Conservation (phyloP, 2,797 vertebrate genomes). For the Pangasius sanitwongsei region DNA sequence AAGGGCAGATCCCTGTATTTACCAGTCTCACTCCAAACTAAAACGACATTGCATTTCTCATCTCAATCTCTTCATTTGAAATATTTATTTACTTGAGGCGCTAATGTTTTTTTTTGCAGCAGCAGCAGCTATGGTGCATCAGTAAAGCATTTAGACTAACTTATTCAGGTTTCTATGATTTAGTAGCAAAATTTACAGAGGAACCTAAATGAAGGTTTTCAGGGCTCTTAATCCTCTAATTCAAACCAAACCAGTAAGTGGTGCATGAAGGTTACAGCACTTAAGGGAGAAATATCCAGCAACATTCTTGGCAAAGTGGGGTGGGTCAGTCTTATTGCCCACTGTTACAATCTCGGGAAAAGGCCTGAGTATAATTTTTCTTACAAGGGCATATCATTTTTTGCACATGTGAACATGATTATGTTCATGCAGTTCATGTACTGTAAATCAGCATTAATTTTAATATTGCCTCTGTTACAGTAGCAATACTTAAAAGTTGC, state of each 20-base stretch:
- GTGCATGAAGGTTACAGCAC: constrained; percentile 23
- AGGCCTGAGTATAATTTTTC: not conserved
- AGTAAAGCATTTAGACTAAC: not conserved
- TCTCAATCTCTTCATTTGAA: constrained; percentile 51
- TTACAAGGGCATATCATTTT: constrained; percentile 27
- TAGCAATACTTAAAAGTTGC: not conserved
- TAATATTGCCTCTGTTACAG: not conserved
- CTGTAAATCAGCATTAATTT: constrained; percentile 2
- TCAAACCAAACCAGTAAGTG: constrained; percentile 29
- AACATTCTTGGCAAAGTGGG: constrained; percentile 17
- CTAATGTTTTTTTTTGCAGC: constrained; percentile 23
- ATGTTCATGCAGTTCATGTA: not conserved
- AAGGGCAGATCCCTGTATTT: constrained; percentile 80
- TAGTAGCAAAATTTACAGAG: constrained; percentile 26
- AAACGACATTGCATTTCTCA: constrained; percentile 53
- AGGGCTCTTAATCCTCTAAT: constrained; percentile 27
- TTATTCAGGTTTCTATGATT: not conserved
- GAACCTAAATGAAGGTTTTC: constrained; percentile 11
- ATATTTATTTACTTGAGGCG: constrained; percentile 41
- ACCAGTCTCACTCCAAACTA: constrained; percentile 68
- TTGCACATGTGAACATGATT: constrained; percentile 5
- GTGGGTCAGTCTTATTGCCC: constrained; percentile 5
- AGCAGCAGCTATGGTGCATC: not conserved
- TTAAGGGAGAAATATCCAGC: constrained; percentile 9
- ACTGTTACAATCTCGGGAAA: not conserved